Evolutionary conservation across 2,888 invertebrate species (phyloP), one percentile per base, ranked within the genome.

Genomic region (Nesidiocoris tenuis): DNA sequence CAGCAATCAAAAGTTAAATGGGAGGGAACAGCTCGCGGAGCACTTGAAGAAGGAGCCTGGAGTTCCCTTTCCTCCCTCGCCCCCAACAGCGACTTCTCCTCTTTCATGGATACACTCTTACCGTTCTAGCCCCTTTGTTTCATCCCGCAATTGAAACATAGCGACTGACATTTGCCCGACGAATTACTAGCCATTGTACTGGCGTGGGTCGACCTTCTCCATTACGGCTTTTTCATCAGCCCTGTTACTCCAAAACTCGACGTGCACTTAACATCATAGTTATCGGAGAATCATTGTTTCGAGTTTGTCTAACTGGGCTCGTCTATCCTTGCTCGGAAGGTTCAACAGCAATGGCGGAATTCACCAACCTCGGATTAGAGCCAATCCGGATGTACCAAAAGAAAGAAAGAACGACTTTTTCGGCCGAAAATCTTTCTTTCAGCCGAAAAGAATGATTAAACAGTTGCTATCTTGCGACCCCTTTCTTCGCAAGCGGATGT

Each of bases 1-100:
- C 57, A 61, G 75, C 75, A 75, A 75, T 75, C 75, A 75, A 75
- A 75, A 75, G 75, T 75, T 75, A 75, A 75, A 75, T 66, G 75
- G 75, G 59, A 75, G 75, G 75, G 75, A 75, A 66, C 59, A 66
- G 66, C 66, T 59, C 61, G 17, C 59, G n/a, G 5, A 59, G 59
- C 64, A 9, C 24, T 63, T 19, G 16, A 63, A n/a, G 24, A 63
- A 22, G 19, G 5, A 21, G 16, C 19, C 18, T 5, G 21, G 3
- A 22, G n/a, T 21, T n/a, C 64, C 7, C 64, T 21, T 19, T 21
- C 64, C 64, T 19, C n/a, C 59, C n/a, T 19, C 59, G 5, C 59
- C n/a, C 25, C 56, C 57, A 55, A 39, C 22, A 21, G 56, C 24
- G 55, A 24, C 57, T 25, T 66, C 22, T 54, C 75, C 67, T 67